A percentile compares a stretch with the other conserved stretches of the same genome.
phyloP scores from a whole-genome alignment of 2,888 invertebrate species.

The Yponomeuta plumbellus region DNA sequence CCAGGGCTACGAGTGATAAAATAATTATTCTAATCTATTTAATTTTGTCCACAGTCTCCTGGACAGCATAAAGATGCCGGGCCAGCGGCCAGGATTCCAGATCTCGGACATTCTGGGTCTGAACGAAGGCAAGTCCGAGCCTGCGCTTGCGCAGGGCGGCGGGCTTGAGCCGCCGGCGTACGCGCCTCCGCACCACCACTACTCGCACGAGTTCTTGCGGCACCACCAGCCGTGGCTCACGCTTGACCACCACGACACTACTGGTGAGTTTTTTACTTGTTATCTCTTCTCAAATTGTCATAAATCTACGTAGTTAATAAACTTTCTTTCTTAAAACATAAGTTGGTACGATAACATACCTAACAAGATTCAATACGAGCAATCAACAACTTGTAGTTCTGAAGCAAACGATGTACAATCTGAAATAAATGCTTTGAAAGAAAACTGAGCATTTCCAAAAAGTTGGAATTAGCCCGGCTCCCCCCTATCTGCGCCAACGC shows the following conservation, averaged over 20 bases:
- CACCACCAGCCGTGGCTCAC: constrained; percentile 67
- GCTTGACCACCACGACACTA: constrained; percentile 60
- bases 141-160: constrained; percentile 32
- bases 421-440: no score
- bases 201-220: constrained; percentile 59
- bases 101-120: constrained; percentile 95
- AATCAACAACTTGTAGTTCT: no score
- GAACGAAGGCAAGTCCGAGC: constrained; percentile 80
- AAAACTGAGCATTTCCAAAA: no score
- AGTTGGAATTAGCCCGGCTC: no score
- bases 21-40: no score
- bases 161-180: constrained; percentile 56
- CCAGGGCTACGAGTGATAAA: no score
- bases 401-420: no score
- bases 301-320: no score
- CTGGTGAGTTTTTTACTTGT: constrained; percentile 39
- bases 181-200: constrained; percentile 55
- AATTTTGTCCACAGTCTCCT: constrained; percentile 76
- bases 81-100: constrained; percentile 89
- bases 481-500: background rate
- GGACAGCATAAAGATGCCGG: constrained; percentile 89
- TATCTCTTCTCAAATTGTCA: no score
- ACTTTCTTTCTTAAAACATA: no score
- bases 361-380: no score
- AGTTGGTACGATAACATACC: no score